Percentiles rank a stretch among this genome's conserved stretches.
These are phyloP conservation scores for Brenthis hecate DNA, from an alignment of 2,888 invertebrate species.

Conservation along the genomic window DNA sequence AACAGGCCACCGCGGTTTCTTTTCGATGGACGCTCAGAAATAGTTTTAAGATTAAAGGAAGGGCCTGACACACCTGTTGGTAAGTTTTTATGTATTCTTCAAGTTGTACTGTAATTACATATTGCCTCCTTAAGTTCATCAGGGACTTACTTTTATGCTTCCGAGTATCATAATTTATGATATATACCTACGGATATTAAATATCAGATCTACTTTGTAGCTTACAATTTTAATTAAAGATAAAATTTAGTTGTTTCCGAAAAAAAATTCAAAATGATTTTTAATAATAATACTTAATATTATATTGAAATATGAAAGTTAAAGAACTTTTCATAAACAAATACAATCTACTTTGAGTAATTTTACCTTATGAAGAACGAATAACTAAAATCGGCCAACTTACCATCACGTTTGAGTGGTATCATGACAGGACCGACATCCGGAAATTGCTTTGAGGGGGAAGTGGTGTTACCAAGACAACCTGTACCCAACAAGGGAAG, in stretches of 20 bases:
- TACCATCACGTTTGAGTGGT: conserved; percentile 40
- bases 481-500: conserved; percentile 70
- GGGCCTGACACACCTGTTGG: conserved; percentile 92
- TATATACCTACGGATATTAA: neutral
- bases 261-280: too few species aligned
- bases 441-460: conserved; percentile 69
- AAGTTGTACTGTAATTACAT: conserved; percentile 15
- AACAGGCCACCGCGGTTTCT: conserved; percentile 94
- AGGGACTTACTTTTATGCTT: conserved; percentile 15
- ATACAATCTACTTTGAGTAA: conserved; percentile 12
- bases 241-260: too few species aligned
- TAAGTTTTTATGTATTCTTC: conserved; percentile 67
- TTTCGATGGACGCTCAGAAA: conserved; percentile 94
- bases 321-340: neutral
- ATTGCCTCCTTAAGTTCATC: conserved; percentile 5
- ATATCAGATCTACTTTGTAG: too few species aligned
- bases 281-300: too few species aligned
- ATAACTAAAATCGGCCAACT: conserved; percentile 35
- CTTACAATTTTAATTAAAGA: too few species aligned
- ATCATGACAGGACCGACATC: conserved; percentile 52
- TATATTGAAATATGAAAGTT: neutral
- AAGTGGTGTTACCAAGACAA: conserved; percentile 68
- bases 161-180: conserved; percentile 8
- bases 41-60: conserved; percentile 94
- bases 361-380: conserved; percentile 26